Base-by-base conservation (phyloP, 2,113 vertebrate genomes). In the Pholis gunnellus region DNA sequence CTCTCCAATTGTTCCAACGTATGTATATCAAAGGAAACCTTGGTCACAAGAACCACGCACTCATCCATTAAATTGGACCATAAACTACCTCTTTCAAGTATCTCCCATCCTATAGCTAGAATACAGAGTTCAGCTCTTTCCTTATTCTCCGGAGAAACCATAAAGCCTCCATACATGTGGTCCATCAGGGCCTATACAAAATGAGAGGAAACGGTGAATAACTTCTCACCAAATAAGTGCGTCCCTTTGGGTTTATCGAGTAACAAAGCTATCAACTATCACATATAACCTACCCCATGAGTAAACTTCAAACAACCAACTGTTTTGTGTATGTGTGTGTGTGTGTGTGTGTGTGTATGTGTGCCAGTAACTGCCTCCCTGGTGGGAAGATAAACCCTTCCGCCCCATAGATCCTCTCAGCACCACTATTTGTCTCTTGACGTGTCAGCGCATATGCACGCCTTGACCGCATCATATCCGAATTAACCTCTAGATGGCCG, bases 401-500 rank as follows among this genome's bases (percentile, higher is more conserved):
- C 80, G 46, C 87, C 76, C 88, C 86, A 93, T 87, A 80, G 84
- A 91, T 88, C 78, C 75, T 85, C 82, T 80, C 87, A 87, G 69
- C 82, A 84, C 70, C 65, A 86, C 87, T 80, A 91, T 93, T 87
- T 83, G 78, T 93, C 89, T 89, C 79, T 71, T 72, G 81, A 76
- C 46, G 60, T 90, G 92, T 91, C 89, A 91, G 86, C 59, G 56
- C 69, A 75, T 87, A 87, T 76, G 85, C 75, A 54, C 36, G 75
- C 85, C 84, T 87, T 91, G 88, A 92, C 92, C 89, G 82, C 91
- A 92, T 90, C 86, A 89, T 90, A 90, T 91, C 84, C 66, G 59
- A 91, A 92, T 94, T 93, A 91, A 91, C 91, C 90, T 93, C 87
- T 67, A 76, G 67, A 91, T 91, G 91, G 89, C 89, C 40, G n/a